Evolutionary conservation across 2,113 vertebrate genomes (phyloP).

Genomic region (Formicarius rufipectus): DNA sequence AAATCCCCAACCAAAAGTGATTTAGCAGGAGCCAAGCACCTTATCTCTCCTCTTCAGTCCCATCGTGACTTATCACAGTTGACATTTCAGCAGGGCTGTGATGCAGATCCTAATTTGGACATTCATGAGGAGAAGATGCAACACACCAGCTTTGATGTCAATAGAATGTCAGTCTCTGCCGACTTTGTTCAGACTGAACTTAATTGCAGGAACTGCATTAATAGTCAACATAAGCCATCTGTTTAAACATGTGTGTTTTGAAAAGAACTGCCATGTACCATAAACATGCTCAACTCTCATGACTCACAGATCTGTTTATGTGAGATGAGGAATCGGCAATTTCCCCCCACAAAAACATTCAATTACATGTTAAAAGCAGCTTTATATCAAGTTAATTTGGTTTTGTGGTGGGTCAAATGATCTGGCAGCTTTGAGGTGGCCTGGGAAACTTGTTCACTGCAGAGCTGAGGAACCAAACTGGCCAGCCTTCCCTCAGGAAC

Average conservation of each 20-base stretch:
- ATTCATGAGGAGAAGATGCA: conserved; percentile 7
- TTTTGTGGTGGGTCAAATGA: neutral
- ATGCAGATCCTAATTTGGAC: conserved; percentile 2
- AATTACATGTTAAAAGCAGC: neutral
- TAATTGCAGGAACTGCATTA: conserved; percentile 64
- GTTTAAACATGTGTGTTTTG: conserved; percentile 64
- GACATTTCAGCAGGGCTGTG: conserved; percentile 35
- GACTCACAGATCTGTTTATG: conserved; percentile 15
- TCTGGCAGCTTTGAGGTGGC: neutral
- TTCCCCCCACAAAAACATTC: conserved; percentile 8
- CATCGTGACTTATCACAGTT: neutral
- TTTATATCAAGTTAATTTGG: neutral
- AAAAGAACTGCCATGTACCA: conserved; percentile 41
- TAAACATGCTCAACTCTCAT: conserved; percentile 48
- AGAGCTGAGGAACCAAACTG: neutral
- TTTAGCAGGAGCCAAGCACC: neutral
- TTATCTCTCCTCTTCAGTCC: neutral
- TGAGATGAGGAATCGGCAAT: neutral
- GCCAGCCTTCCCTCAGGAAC: neutral
- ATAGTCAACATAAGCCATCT: conserved; percentile 69
- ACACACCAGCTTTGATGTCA: conserved; percentile 47
- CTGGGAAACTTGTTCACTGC: neutral
- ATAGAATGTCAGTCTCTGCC: conserved; percentile 7
- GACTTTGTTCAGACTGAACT: neutral
- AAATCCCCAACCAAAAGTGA: neutral